Conservation (phyloP, 1,140 invertebrate genomes). For the Magallana gigas region DNA sequence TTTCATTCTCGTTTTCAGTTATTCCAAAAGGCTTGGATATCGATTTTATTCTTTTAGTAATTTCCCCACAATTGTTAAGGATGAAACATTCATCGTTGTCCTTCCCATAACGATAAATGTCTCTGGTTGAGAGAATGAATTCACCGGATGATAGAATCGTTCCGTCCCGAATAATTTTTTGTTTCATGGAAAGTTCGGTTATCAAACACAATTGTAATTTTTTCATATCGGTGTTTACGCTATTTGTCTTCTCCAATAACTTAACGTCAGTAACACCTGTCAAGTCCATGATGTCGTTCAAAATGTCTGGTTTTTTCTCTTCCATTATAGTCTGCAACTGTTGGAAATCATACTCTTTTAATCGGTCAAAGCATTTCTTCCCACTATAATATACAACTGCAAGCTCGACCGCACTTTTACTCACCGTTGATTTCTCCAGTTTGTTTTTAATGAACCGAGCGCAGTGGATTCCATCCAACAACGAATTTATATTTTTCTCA, state of each 20-base stretch:
- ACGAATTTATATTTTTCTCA: background rate
- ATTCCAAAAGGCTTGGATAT: background rate
- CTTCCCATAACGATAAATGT: background rate
- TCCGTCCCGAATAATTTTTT: background rate
- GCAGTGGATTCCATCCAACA: background rate
- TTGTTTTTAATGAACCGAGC: background rate
- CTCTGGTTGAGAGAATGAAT: background rate
- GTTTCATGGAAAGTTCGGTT: background rate
- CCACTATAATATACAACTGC: background rate
- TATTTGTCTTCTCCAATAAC: background rate
- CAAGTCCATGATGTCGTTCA: background rate
- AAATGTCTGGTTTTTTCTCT: background rate
- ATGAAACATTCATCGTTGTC: background rate
- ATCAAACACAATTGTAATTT: background rate
- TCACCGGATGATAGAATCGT: background rate
- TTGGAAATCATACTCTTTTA: background rate
- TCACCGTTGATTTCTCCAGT: background rate
- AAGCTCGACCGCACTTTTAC: background rate
- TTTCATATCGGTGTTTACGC: background rate
- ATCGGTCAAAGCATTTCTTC: background rate
- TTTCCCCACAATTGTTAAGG: background rate
- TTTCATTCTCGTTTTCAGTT: background rate
- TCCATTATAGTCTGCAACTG: background rate
- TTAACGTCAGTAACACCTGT: background rate
- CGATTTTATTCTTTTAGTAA: background rate